These are phyloP conservation scores for Cathartes aura DNA, from an alignment of 2,113 vertebrate species.

Conservation along the genomic window DNA sequence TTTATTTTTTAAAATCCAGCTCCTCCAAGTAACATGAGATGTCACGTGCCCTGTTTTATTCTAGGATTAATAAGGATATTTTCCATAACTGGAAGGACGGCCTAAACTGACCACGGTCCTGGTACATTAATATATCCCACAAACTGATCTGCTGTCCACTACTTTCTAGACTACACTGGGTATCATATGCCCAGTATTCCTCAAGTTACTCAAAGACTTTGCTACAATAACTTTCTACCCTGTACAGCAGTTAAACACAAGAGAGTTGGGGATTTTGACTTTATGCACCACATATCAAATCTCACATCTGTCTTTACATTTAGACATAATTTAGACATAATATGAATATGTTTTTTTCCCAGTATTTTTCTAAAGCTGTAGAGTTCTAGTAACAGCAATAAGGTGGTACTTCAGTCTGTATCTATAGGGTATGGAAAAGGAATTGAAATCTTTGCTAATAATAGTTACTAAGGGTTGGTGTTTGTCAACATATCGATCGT, in stretches of 20 bases:
- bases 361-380: background rate
- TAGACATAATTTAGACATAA: background rate
- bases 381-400: background rate
- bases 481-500: background rate
- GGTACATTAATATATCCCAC: background rate
- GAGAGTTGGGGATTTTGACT: background rate
- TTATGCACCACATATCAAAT: background rate
- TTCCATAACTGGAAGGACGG: background rate
- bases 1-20: background rate
- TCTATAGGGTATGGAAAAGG: background rate
- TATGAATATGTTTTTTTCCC: rapidly evolving
- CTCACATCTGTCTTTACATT: background rate
- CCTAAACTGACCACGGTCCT: background rate
- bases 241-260: background rate
- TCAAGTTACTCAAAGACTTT: background rate
- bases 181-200: background rate
- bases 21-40: background rate
- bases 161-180: background rate
- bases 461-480: background rate
- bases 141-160: background rate
- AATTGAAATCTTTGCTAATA: background rate
- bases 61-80: background rate
- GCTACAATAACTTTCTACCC: background rate
- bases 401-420: background rate
- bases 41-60: background rate